Conservation (phyloP, 2,888 invertebrate species). For the Epirrhoe tristata region DNA sequence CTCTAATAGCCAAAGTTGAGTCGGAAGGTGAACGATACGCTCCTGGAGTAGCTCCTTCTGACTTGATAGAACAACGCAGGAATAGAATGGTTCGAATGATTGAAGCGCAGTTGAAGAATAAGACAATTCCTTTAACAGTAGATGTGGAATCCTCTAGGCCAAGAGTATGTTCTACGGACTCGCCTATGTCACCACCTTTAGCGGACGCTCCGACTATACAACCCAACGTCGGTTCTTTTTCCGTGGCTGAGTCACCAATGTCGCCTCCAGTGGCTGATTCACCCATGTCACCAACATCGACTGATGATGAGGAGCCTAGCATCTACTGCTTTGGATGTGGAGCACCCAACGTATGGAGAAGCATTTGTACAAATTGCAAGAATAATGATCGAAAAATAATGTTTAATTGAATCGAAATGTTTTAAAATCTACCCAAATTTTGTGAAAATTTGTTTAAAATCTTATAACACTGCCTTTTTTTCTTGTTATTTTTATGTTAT, state of each 20-base stretch:
- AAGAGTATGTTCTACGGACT: slow-evolving; percentile 3
- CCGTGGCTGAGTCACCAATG: slow-evolving; percentile 1
- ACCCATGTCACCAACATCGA: slow-evolving; percentile 17
- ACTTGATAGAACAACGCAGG: not conserved
- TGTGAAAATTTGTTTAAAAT: not conserved
- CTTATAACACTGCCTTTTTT: not conserved
- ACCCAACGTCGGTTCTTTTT: not conserved
- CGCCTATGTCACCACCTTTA: slow-evolving; percentile 6
- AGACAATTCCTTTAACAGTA: not conserved
- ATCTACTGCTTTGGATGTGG: slow-evolving; percentile 21
- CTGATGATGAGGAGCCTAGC: slow-evolving; percentile 20
- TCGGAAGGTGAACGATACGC: not conserved
- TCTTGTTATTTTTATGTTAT: not conserved
- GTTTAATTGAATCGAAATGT: not conserved
- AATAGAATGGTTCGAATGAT: not conserved
- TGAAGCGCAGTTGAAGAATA: not conserved
- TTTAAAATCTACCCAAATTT: not conserved
- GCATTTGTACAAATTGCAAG: slow-evolving; percentile 16
- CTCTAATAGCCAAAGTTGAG: not conserved
- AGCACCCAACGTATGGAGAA: slow-evolving; percentile 21
- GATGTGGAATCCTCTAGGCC: slow-evolving; percentile 6
- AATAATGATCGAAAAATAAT: slow-evolving; percentile 3
- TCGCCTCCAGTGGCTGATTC: slow-evolving; percentile 1
- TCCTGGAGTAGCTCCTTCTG: not conserved
- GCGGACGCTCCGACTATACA: not conserved